Conservation (phyloP, 2,797 vertebrate genomes). For the Spondyliosoma cantharus region DNA sequence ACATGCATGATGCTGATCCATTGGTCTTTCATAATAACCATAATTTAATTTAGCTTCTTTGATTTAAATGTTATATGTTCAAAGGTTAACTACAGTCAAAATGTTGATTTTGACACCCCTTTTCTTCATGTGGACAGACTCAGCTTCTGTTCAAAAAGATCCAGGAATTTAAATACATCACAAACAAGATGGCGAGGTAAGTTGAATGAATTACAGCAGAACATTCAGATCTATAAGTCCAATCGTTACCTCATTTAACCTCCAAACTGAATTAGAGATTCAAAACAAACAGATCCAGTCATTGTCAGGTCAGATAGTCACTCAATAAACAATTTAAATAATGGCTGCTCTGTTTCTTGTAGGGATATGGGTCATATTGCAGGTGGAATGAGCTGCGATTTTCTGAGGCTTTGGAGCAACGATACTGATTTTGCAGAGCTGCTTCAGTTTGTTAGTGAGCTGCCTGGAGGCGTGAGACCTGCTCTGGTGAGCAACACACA, state of each 20-base stretch:
- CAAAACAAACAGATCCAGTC: background rate
- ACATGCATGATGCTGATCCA: background rate
- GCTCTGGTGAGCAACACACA: conserved; percentile 85
- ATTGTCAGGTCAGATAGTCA: conserved; percentile 6
- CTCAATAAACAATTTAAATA: conserved; percentile 16
- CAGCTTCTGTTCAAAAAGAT: conserved; percentile 83
- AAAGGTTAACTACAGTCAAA: background rate
- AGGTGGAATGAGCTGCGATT: conserved; percentile 87
- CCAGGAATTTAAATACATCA: conserved; percentile 75
- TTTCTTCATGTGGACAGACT: conserved; percentile 74
- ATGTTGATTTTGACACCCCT: background rate
- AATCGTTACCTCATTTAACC: background rate
- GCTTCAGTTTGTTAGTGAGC: conserved; percentile 83
- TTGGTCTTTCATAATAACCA: background rate
- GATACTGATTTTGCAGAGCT: conserved; percentile 84
- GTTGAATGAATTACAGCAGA: conserved; percentile 44
- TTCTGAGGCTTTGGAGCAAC: conserved; percentile 84
- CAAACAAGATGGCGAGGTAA: conserved; percentile 76
- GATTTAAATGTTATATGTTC: background rate
- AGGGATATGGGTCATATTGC: conserved; percentile 88
- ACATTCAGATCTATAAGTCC: background rate
- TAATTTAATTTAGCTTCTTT: background rate
- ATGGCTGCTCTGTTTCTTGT: conserved; percentile 21
- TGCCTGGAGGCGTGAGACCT: conserved; percentile 84
- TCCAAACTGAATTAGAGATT: background rate